Evolutionary conservation across 2,797 vertebrate species (phyloP), one percentile per base, ranked within the genome.

Genomic region (Podarcis lilfordi): DNA sequence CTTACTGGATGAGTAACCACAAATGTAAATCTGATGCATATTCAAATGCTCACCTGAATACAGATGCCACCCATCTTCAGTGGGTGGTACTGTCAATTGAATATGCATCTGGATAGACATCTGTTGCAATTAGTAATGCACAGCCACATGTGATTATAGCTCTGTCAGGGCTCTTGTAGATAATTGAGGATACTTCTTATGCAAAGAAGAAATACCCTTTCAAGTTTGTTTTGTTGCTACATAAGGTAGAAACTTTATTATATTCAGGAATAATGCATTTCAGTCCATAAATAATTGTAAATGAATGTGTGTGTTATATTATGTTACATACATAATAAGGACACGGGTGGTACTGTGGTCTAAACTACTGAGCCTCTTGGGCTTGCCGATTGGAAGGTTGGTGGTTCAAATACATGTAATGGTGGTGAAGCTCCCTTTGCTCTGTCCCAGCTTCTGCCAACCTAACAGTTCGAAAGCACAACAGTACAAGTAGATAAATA

Each of bases 301-400:
- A 84, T 82, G 76, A 71, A 78, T 74, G 74, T 84, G 19, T 50
- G 45, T 11, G 8, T 91, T 91, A 90, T 91, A 61, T 21, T 93
- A 43, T 88, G 35, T 15, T 88, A 15, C 69, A 37, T 0, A 6
- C 50, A 55, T 55, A 55, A 55, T 55, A 55, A 55, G 13, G 50
- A 55, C 50, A 55, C 1, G 50, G 13, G 50, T 55, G 13, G 50
- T 3, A 13, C 50, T 55, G 50, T 15, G 50, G 50, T 55, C 50
- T 55, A 55, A 55, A 55, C 50, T 55, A 55, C 13, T 55, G 13
- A 55, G 50, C 50, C 13, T 55, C 13, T 55, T 55, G 50, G 50
- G 50, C 50, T 55, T 55, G 50, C 50, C 13, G 13, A 55, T 15
- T 55, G 50, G 50, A 55, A 55, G 50, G 50, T 55, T 55, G 50